Percentiles rank a stretch among this genome's conserved stretches.
These are phyloP conservation scores for Tetheella fluctuosa DNA, from an alignment of 2,888 invertebrate species.

Conservation along the genomic window DNA sequence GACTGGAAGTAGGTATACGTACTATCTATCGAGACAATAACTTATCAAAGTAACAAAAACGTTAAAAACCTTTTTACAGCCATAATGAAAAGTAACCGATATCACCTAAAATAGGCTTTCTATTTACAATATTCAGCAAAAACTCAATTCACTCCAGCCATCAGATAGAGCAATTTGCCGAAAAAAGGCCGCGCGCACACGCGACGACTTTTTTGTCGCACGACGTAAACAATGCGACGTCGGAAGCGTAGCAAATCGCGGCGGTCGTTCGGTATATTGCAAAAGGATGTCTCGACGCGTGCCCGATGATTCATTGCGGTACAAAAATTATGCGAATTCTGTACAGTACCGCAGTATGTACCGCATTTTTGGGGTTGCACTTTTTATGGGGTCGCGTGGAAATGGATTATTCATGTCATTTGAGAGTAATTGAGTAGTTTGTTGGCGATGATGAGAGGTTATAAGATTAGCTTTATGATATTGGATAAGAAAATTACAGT, in stretches of 20 bases:
- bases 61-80: not conserved
- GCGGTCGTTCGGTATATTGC: slow-evolving; percentile 68
- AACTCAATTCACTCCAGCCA: slow-evolving; percentile 10
- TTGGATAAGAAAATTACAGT: not conserved
- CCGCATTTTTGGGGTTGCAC: slow-evolving; percentile 32
- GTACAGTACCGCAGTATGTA: slow-evolving; percentile 17
- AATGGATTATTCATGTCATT: slow-evolving; percentile 46
- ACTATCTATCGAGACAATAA: slow-evolving; percentile 15
- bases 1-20: not conserved
- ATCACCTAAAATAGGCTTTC: slow-evolving; percentile 14
- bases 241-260: slow-evolving; percentile 75
- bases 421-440: slow-evolving; percentile 12
- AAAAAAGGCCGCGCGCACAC: slow-evolving; percentile 24
- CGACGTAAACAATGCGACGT: slow-evolving; percentile 35
- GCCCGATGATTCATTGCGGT: slow-evolving; percentile 55
- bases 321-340: slow-evolving; percentile 29
- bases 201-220: slow-evolving; percentile 32
- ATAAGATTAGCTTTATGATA: not conserved
- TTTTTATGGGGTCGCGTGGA: slow-evolving; percentile 14
- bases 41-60: not conserved
- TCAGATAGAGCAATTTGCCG: slow-evolving; percentile 44
- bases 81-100: slow-evolving; percentile 1
- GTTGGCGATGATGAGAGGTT: slow-evolving; percentile 10
- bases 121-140: slow-evolving; percentile 20
- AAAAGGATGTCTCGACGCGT: slow-evolving; percentile 74